Conservation (phyloP, 2,113 vertebrate species). For the Cyprinus carpio region DNA sequence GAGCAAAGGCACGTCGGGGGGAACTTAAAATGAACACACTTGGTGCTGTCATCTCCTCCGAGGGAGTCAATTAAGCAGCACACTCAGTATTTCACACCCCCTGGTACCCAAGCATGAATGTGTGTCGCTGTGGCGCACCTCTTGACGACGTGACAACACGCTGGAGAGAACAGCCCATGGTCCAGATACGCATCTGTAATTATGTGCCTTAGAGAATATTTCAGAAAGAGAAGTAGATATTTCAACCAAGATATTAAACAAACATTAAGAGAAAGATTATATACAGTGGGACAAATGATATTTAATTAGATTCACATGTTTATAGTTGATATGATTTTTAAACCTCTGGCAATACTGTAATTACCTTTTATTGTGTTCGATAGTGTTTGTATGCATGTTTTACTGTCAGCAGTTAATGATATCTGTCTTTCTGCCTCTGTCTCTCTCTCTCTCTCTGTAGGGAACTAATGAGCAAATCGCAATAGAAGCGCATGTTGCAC, state of each 20-base stretch:
- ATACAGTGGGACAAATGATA: conserved; percentile 22
- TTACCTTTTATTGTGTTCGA: conserved; percentile 35
- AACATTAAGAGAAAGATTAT: conserved; percentile 34
- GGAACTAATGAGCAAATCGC: conserved; percentile 63
- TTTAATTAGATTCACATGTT: conserved; percentile 44
- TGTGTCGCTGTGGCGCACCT: conserved; percentile 1
- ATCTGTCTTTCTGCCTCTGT: conserved; percentile 22
- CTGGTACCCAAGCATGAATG: conserved; percentile 25
- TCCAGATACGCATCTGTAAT: conserved; percentile 29
- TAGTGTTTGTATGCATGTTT: conserved; percentile 27
- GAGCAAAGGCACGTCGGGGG: conserved; percentile 47
- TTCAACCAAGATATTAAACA: conserved; percentile 36
- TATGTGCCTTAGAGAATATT: conserved; percentile 25
- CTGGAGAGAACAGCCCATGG: conserved; percentile 8
- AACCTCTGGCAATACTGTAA: conserved; percentile 39
- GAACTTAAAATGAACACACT: conserved; percentile 54
- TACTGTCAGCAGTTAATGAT: conserved; percentile 33
- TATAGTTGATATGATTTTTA: conserved; percentile 39
- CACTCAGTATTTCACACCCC: conserved; percentile 43
- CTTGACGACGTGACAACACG: not conserved
- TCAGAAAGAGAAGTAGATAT: conserved; percentile 13
- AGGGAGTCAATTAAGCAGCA: conserved; percentile 48
- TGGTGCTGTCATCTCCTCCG: conserved; percentile 54
- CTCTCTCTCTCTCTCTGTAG: conserved; percentile 56
- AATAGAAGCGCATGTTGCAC: conserved; percentile 65